Evolutionary conservation across 2,113 vertebrate genomes (phyloP).

Genomic region (Capreolus pygargus): DNA sequence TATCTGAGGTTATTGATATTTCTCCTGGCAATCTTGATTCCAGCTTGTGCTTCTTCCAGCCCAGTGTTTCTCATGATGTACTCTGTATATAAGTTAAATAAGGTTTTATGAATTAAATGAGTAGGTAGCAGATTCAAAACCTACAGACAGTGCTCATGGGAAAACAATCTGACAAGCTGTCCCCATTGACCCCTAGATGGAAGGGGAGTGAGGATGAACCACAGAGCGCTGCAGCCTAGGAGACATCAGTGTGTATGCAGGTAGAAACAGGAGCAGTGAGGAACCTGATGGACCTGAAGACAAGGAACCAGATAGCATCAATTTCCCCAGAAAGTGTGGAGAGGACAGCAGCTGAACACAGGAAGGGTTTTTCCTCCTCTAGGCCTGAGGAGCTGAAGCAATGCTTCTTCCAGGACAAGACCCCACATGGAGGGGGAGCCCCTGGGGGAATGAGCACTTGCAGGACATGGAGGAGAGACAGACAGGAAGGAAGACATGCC

Average conservation of each 20-base stretch:
- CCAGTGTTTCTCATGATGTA: too few relatives aligned
- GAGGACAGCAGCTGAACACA: background rate
- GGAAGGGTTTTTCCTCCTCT: background rate
- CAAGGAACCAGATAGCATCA: background rate
- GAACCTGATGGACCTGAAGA: background rate
- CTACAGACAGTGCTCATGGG: background rate
- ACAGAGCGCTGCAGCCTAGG: background rate
- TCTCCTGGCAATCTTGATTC: too few relatives aligned
- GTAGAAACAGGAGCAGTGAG: background rate
- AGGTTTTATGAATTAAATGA: background rate
- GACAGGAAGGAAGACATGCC: background rate
- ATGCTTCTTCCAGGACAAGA: background rate
- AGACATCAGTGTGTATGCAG: background rate
- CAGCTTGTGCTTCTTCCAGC: too few relatives aligned
- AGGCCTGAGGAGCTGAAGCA: background rate
- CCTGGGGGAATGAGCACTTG: background rate
- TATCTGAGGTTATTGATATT: too few relatives aligned
- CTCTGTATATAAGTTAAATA: too few relatives aligned
- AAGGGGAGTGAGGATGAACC: background rate
- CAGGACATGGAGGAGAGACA: background rate
- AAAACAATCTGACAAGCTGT: background rate
- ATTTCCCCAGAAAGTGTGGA: background rate
- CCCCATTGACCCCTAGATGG: background rate
- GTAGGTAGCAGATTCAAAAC: background rate
- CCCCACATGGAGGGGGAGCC: background rate